These are phyloP conservation scores for Cydia strobilella DNA, from an alignment of 1,140 invertebrate species.

Conservation along the genomic window DNA sequence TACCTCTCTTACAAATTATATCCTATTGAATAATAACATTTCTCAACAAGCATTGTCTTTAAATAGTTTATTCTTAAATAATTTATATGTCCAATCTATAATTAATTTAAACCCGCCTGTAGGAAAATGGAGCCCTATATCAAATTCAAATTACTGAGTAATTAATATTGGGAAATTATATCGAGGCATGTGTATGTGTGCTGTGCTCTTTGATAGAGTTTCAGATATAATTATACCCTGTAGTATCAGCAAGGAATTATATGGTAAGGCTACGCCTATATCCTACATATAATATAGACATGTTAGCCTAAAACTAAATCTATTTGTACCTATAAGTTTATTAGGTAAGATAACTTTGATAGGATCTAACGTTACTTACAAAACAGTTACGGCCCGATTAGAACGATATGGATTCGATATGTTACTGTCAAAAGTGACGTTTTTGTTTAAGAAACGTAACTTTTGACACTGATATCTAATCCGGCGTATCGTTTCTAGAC, in stretches of 20 bases:
- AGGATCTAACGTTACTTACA: neutral
- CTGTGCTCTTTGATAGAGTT: conserved; percentile 3
- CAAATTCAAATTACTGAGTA: neutral
- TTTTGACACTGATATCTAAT: too few species aligned
- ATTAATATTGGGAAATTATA: conserved; percentile 10
- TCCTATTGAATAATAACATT: too few species aligned
- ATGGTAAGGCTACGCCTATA: neutral
- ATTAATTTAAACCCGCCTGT: neutral
- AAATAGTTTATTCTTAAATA: neutral
- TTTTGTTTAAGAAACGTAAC: too few species aligned
- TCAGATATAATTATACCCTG: neutral
- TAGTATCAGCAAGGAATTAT: neutral
- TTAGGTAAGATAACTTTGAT: neutral
- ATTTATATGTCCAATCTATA: neutral
- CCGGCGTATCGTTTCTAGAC: too few species aligned
- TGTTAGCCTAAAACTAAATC: neutral
- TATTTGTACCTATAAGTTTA: neutral
- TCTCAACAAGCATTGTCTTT: too few species aligned
- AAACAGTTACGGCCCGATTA: too few species aligned
- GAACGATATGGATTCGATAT: too few species aligned
- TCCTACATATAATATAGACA: neutral
- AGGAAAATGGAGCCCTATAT: neutral
- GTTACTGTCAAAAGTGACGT: too few species aligned
- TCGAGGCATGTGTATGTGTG: neutral
- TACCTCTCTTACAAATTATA: too few species aligned